Conservation (phyloP, 2,797 vertebrate species). For the Squalus acanthias region DNA sequence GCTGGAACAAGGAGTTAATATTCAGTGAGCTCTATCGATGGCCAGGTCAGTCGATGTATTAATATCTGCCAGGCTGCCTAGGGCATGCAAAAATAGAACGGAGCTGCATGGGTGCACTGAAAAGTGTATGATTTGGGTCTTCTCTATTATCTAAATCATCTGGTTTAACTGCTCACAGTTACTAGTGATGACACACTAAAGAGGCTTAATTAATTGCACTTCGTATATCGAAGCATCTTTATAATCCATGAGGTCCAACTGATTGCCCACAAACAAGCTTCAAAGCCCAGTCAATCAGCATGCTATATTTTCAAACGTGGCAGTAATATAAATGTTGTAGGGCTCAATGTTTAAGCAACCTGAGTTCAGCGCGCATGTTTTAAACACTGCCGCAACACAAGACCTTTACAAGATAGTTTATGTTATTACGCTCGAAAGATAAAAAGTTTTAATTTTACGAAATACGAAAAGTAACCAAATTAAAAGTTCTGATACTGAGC, state of each 20-base stretch:
- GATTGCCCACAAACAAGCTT: neutral
- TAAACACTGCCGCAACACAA: neutral
- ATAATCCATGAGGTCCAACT: neutral
- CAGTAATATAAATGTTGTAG: neutral
- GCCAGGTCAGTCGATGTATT: neutral
- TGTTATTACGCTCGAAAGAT: neutral
- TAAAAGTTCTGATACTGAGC: neutral
- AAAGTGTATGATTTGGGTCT: neutral
- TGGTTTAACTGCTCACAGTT: neutral
- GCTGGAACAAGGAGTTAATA: neutral
- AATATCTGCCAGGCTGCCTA: too few species aligned
- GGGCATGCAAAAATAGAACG: slow-evolving; percentile 1
- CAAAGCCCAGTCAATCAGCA: neutral
- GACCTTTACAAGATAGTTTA: neutral
- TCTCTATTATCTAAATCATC: neutral
- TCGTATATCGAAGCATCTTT: neutral
- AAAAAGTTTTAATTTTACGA: neutral
- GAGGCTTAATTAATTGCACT: neutral
- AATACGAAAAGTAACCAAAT: neutral
- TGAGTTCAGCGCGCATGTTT: neutral
- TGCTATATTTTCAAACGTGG: neutral
- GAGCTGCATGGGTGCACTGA: neutral
- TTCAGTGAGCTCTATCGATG: neutral
- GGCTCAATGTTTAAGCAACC: neutral
- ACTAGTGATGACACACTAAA: neutral